Base-by-base conservation (phyloP, 2,797 vertebrate species). In the Petrocephalus sullivani region DNA sequence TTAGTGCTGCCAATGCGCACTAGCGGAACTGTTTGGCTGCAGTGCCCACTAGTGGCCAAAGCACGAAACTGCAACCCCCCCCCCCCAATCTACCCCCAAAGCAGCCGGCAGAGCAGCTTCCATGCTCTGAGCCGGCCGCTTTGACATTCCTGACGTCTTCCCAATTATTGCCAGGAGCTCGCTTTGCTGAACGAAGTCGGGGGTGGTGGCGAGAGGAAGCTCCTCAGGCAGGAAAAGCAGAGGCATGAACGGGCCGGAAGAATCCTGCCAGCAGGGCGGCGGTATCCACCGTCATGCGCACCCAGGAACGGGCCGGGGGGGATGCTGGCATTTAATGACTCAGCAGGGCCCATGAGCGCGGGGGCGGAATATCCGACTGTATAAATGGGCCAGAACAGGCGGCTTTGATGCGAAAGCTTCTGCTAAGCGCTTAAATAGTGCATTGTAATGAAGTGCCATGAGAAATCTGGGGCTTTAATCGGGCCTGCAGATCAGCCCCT, bases 21-120 rank as follows among this genome's bases (percentile, higher is more conserved):
- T 16, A 16, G 64, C 51, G 84, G 89, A 93, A 94, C 90, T 67
- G 94, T 94, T 96, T 94, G 95, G 91, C 93, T 94, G 92, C 94
- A 96, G 94, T 95, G 95, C 94, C 93, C 96, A 95, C 96, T 95
- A 89, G 94, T 96, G 96, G 94, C 21, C 0, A 51, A 88, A 19
- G 14, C 0, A 28, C 82, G 83, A 85, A 88, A 1, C 84, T 56
- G 12, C 64, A 71, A 71, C 4, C 64, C 28, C 28, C 12, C 28
- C 10, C 60, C 58, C 46, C 41, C 28, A 46, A 46, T 46, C 41
- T 46, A 46, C 41, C n/a, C 58, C 28, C 87, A 87, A 23, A 67
- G 19, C 23, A 54, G 21, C 51, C 3, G 23, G 4, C n/a, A 28
- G 49, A 33, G 60, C 61, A 21, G n/a, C 21, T 49, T 28, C 21